Conservation (phyloP, 2,797 vertebrate species). For the Trichosurus vulpecula region DNA sequence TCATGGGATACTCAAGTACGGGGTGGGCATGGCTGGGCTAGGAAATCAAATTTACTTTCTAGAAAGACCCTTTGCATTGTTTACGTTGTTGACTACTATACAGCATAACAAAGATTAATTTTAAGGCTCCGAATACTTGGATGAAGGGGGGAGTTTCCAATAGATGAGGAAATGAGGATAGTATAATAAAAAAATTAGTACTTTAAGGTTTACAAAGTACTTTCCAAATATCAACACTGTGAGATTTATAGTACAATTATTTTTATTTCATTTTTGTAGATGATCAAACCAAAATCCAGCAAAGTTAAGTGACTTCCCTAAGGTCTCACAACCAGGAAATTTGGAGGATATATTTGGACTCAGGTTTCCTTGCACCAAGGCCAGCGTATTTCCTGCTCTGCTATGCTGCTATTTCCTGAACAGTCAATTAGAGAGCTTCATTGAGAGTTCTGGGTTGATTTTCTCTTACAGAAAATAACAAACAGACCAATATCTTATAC, state of each 20-base stretch:
- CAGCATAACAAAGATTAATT: neutral
- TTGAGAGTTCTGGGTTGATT: neutral
- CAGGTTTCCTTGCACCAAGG: neutral
- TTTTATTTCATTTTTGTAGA: neutral
- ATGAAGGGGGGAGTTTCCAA: neutral
- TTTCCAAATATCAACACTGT: neutral
- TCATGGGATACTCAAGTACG: neutral
- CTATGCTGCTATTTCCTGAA: neutral
- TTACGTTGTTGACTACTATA: neutral
- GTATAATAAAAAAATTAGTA: neutral
- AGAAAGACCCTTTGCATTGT: neutral
- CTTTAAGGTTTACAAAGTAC: too few relatives aligned
- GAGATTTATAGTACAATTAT: neutral
- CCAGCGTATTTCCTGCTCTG: neutral
- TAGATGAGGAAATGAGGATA: neutral
- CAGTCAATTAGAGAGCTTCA: neutral
- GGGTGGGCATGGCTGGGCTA: neutral
- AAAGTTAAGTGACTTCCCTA: neutral
- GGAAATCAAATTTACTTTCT: neutral
- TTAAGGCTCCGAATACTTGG: neutral
- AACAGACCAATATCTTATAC: neutral
- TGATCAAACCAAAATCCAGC: neutral
- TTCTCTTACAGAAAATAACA: neutral
- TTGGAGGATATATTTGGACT: neutral
- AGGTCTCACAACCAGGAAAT: neutral